phyloP scores from a whole-genome alignment of 2,113 vertebrate species.

The Clarias magur region DNA sequence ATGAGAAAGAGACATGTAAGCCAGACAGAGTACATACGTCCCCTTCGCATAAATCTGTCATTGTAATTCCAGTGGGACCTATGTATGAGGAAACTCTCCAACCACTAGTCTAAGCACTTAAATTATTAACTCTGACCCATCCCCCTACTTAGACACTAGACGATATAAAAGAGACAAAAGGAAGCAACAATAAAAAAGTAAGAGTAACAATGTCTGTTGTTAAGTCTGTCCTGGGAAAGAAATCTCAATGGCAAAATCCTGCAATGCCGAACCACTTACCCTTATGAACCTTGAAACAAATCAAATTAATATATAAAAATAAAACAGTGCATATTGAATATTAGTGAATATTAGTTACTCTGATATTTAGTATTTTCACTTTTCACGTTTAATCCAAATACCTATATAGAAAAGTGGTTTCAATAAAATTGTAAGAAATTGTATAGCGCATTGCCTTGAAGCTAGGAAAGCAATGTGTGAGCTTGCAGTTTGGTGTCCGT shows the following conservation, averaged over 20 bases:
- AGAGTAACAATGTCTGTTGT: constrained; percentile 55
- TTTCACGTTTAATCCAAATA: not conserved
- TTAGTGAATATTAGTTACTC: not conserved
- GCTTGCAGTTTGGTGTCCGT: not conserved
- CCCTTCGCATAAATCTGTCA: constrained; percentile 41
- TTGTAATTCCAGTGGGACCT: constrained; percentile 28
- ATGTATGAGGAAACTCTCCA: constrained; percentile 22
- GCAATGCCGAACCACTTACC: constrained; percentile 69
- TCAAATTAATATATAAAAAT: too few species aligned
- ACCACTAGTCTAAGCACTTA: constrained; percentile 44
- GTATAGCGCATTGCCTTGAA: not conserved
- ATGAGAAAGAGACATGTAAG: constrained; percentile 22
- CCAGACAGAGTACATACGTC: constrained; percentile 2
- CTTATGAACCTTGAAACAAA: constrained; percentile 38
- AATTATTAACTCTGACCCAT: constrained; percentile 52
- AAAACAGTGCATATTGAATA: constrained; percentile 7
- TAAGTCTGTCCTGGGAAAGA: constrained; percentile 53
- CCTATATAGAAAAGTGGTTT: not conserved
- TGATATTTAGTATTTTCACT: not conserved
- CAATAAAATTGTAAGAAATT: not conserved
- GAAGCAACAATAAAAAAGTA: constrained; percentile 35
- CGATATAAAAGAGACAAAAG: constrained; percentile 50
- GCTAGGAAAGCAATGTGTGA: not conserved
- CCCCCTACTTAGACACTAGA: constrained; percentile 41
- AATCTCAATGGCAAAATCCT: constrained; percentile 58